These are phyloP conservation scores for Penaeus indicus DNA, from an alignment of 1,140 invertebrate species.

Conservation along the genomic window DNA sequence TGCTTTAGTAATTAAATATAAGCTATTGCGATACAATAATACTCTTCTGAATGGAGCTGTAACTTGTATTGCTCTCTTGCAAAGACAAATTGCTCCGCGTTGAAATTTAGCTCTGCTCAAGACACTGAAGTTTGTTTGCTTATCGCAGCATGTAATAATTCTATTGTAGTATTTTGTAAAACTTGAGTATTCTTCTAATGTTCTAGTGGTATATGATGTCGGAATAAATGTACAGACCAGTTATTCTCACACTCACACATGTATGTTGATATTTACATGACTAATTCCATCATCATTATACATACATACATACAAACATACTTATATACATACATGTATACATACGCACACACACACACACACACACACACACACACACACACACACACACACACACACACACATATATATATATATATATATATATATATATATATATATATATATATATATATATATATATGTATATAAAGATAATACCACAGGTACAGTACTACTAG, in stretches of 20 bases:
- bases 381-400: background rate
- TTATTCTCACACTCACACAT: too few species aligned
- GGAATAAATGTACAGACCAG: too few species aligned
- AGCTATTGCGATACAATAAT: background rate
- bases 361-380: background rate
- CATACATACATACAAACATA: background rate
- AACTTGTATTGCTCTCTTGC: background rate
- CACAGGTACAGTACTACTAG: too few species aligned
- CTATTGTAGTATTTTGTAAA: too few species aligned
- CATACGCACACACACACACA: background rate
- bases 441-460: slow-evolving; percentile 30
- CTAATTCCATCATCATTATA: background rate
- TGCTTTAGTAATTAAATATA: background rate
- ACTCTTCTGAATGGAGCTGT: background rate
- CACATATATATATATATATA: slow-evolving; percentile 15
- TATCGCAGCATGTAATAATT: too few species aligned
- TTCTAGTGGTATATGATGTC: too few species aligned
- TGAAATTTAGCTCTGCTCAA: too few species aligned
- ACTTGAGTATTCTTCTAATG: too few species aligned
- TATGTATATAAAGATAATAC: slow-evolving; percentile 4
- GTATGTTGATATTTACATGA: background rate
- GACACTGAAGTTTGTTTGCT: too few species aligned
- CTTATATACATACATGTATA: background rate
- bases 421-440: slow-evolving; percentile 15
- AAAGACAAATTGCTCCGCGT: too few species aligned